Evolutionary conservation across 2,888 invertebrate genomes (phyloP).

Genomic region (Toxonevra muliebris): DNA sequence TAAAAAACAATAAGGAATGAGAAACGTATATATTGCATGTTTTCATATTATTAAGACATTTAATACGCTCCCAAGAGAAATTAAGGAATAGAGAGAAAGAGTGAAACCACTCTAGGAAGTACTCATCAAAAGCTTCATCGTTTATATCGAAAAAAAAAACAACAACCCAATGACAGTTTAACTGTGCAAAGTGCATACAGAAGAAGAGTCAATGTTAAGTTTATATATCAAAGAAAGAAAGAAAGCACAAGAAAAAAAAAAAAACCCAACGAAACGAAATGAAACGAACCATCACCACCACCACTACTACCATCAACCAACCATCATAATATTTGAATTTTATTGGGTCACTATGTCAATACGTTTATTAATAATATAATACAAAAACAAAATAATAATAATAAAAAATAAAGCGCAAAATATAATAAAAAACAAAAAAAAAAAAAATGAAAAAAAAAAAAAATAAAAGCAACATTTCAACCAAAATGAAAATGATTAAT

Average conservation of each 20-base stretch:
- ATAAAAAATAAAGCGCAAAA: not conserved
- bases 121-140: too few species aligned
- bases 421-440: constrained; percentile 15
- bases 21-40: too few species aligned
- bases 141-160: too few species aligned
- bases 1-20: too few species aligned
- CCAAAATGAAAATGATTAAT: constrained; percentile 36
- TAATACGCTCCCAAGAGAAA: too few species aligned
- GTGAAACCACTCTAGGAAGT: too few species aligned
- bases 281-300: not conserved
- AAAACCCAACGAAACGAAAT: not conserved
- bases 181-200: too few species aligned
- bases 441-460: constrained; percentile 27
- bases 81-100: too few species aligned
- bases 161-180: too few species aligned
- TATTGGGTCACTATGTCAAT: constrained; percentile 43
- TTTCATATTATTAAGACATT: too few species aligned
- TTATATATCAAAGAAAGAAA: not conserved
- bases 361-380: constrained; percentile 31
- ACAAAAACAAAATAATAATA: not conserved
- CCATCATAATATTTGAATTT: constrained; percentile 19
- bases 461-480: constrained; percentile 30
- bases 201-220: too few species aligned
- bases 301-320: not conserved
- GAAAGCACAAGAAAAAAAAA: not conserved